Percentiles rank a stretch among this genome's conserved stretches.
Conservation (phyloP, 2,797 vertebrate genomes). For the Vireo griseus region DNA sequence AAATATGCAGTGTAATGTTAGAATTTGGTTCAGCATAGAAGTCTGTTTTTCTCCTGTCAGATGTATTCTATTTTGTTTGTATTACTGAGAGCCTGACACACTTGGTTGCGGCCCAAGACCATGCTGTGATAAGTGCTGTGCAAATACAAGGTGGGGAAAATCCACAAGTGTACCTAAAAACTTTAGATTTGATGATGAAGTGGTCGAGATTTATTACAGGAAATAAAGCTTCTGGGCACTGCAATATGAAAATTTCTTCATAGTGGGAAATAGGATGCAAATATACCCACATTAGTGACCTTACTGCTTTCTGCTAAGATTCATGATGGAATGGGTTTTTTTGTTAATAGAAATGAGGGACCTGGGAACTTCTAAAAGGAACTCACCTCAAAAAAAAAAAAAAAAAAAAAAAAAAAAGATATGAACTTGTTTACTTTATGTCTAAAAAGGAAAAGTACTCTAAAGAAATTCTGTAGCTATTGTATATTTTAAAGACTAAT, state of each 20-base stretch:
- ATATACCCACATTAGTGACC: not conserved
- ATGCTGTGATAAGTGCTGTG: not conserved
- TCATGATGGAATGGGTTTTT: not conserved
- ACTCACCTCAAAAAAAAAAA: not conserved
- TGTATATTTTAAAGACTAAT: not conserved
- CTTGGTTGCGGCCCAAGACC: not conserved
- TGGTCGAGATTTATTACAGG: not conserved
- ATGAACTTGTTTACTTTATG: not conserved
- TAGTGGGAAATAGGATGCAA: not conserved
- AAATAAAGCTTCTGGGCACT: not conserved
- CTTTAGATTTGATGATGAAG: not conserved
- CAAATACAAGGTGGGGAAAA: not conserved
- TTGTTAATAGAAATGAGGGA: not conserved
- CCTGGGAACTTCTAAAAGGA: not conserved
- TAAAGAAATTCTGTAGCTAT: not conserved
- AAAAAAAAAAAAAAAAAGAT: not conserved
- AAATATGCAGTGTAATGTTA: not conserved
- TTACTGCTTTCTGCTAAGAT: not conserved
- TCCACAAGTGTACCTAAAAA: not conserved
- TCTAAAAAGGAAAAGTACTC: not conserved
- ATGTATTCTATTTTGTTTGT: not conserved
- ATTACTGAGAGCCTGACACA: fast-evolving
- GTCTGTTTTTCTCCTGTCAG: not conserved
- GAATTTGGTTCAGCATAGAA: not conserved
- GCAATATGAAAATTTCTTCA: not conserved